These are phyloP conservation scores for Mellilla xanthometata DNA, from an alignment of 2,888 invertebrate genomes.

Conservation along the genomic window DNA sequence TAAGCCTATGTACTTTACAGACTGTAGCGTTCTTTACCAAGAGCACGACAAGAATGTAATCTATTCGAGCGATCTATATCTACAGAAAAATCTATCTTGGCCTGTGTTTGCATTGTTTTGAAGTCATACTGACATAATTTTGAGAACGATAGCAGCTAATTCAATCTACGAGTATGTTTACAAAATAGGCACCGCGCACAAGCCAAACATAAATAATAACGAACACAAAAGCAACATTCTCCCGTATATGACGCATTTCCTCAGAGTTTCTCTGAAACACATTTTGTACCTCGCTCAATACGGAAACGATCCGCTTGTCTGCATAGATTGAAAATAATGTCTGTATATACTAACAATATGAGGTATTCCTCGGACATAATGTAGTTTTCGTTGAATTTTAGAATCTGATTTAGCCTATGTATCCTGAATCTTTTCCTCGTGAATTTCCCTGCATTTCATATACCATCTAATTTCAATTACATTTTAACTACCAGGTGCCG, in stretches of 20 bases:
- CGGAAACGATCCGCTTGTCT: background rate
- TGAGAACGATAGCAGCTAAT: conserved; percentile 36
- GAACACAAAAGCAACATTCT: conserved; percentile 32
- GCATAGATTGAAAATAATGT: background rate
- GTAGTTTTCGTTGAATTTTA: too few species aligned
- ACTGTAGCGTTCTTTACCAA: too few species aligned
- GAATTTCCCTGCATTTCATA: too few species aligned
- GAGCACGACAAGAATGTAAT: too few species aligned
- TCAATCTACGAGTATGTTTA: conserved; percentile 53
- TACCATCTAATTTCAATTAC: too few species aligned
- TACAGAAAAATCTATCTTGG: background rate
- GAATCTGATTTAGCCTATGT: too few species aligned
- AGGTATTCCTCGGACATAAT: too few species aligned
- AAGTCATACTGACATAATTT: conserved; percentile 39
- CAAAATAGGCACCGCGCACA: conserved; percentile 52
- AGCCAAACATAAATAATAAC: conserved; percentile 41
- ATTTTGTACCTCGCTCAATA: background rate
- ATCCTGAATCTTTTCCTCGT: too few species aligned
- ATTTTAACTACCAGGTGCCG: too few species aligned
- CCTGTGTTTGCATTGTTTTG: conserved; percentile 16
- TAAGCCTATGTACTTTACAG: too few species aligned
- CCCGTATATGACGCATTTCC: conserved; percentile 28
- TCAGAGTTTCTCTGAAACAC: conserved; percentile 2
- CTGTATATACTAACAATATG: too few species aligned
- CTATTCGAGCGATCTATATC: too few species aligned